Conservation (phyloP, 2,888 invertebrate species). For the Congeria kusceri region DNA sequence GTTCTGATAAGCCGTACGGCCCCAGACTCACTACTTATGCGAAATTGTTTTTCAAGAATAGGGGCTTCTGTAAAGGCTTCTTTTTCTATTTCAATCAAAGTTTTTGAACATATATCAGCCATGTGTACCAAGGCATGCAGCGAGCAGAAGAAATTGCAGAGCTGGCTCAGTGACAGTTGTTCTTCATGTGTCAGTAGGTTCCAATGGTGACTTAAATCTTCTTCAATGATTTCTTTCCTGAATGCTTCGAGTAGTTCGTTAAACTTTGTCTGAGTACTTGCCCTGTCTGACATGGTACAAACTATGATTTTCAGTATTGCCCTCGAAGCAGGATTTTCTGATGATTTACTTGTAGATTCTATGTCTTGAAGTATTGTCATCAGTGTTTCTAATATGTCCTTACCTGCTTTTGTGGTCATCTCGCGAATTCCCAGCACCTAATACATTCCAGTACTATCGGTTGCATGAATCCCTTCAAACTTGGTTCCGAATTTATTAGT, state of each 20-base stretch:
- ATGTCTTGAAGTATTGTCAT: conserved; percentile 30
- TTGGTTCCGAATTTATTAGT: conserved; percentile 46
- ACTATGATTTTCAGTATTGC: too few species aligned
- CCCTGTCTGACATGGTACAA: conserved; percentile 40
- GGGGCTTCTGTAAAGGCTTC: conserved; percentile 8
- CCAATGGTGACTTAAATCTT: too few species aligned
- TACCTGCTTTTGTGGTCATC: conserved; percentile 43
- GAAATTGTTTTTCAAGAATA: conserved; percentile 17
- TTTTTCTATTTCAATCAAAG: conserved; percentile 13
- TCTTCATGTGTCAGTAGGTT: too few species aligned
- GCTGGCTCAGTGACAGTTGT: conserved; percentile 6
- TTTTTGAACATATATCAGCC: not conserved
- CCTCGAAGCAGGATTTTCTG: conserved; percentile 40
- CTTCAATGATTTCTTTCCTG: conserved; percentile 31
- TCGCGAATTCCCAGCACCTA: conserved; percentile 53
- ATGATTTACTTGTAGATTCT: conserved; percentile 22
- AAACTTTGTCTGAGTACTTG: conserved; percentile 32
- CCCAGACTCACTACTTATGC: conserved; percentile 22
- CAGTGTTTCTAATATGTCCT: conserved; percentile 24
- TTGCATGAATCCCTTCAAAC: conserved; percentile 48
- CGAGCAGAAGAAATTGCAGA: conserved; percentile 34
- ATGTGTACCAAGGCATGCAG: conserved; percentile 31
- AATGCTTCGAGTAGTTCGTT: conserved; percentile 35
- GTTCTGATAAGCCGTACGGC: conserved; percentile 27
- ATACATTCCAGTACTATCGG: conserved; percentile 44